These are phyloP conservation scores for Teinopalpus imperialis DNA, from an alignment of 2,888 invertebrate genomes.

Conservation along the genomic window DNA sequence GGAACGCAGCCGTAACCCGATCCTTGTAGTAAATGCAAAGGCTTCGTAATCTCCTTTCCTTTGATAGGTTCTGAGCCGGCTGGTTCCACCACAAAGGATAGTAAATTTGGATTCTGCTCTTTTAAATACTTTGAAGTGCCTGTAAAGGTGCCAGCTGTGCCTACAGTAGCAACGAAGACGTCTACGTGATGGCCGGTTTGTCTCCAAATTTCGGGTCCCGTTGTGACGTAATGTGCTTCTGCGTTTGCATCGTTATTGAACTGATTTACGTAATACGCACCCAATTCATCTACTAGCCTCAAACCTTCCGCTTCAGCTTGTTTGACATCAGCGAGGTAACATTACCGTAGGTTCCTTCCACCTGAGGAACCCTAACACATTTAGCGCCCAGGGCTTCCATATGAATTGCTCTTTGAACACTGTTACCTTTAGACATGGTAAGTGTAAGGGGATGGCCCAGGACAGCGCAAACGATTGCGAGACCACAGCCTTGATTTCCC, in stretches of 20 bases:
- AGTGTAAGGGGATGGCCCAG: conserved; percentile 65
- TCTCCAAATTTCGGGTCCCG: conserved; percentile 73
- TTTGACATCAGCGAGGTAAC: conserved; percentile 67
- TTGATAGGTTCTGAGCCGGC: conserved; percentile 66
- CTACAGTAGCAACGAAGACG: conserved; percentile 66
- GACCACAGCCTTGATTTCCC: conserved; percentile 72
- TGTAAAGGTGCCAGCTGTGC: conserved; percentile 68
- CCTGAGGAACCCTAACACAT: conserved; percentile 67
- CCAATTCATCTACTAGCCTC: conserved; percentile 51
- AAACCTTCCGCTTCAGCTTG: conserved; percentile 60
- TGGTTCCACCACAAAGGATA: conserved; percentile 66
- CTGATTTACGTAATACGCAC: conserved; percentile 68
- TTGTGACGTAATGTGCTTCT: conserved; percentile 61
- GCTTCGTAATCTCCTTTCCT: conserved; percentile 64
- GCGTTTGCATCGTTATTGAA: conserved; percentile 61
- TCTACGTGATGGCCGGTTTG: conserved; percentile 70
- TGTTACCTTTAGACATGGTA: conserved; percentile 72
- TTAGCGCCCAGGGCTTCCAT: conserved; percentile 74
- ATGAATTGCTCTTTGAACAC: conserved; percentile 66
- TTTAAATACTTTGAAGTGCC: conserved; percentile 67
- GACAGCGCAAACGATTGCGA: conserved; percentile 72
- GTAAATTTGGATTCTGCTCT: conserved; percentile 58
- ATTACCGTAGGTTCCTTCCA: conserved; percentile 69
- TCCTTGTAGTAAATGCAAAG: conserved; percentile 69
- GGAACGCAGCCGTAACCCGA: conserved; percentile 72